Percentiles rank a stretch among this genome's conserved stretches.
Conservation (phyloP, 1,140 invertebrate genomes). For the Heliconius eleuchia region DNA sequence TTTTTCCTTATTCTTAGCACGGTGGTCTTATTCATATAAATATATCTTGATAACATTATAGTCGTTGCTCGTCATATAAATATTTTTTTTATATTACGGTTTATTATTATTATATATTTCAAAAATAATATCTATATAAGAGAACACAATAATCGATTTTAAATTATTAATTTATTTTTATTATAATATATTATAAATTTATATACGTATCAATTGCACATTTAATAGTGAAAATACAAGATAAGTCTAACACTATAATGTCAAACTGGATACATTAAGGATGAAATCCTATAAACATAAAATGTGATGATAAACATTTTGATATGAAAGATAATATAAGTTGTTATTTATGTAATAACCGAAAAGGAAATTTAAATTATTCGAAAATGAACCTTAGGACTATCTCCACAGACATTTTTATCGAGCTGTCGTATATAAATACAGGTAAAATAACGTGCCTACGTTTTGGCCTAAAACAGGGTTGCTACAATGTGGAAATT, state of each 20-base stretch:
- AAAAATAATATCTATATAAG: no score
- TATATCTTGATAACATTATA: no score
- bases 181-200: no score
- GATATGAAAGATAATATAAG: conserved; percentile 47
- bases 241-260: conserved; percentile 9
- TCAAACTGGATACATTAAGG: conserved; percentile 33
- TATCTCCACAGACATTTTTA: conserved; percentile 22
- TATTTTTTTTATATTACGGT: no score
- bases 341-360: conserved; percentile 48
- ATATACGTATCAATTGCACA: neutral
- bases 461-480: conserved; percentile 2
- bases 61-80: no score
- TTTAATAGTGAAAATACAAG: neutral
- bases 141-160: no score
- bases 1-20: no score
- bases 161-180: no score
- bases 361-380: conserved; percentile 32
- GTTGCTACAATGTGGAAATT: neutral
- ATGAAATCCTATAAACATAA: conserved; percentile 51
- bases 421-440: neutral
- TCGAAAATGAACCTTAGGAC: conserved; percentile 39
- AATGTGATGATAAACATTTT: conserved; percentile 49
- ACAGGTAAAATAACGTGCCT: neutral
- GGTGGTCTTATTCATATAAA: no score
- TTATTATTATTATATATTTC: no score